Evolutionary conservation across 2,113 vertebrate genomes (phyloP).

Genomic region (Hydropotes inermis): DNA sequence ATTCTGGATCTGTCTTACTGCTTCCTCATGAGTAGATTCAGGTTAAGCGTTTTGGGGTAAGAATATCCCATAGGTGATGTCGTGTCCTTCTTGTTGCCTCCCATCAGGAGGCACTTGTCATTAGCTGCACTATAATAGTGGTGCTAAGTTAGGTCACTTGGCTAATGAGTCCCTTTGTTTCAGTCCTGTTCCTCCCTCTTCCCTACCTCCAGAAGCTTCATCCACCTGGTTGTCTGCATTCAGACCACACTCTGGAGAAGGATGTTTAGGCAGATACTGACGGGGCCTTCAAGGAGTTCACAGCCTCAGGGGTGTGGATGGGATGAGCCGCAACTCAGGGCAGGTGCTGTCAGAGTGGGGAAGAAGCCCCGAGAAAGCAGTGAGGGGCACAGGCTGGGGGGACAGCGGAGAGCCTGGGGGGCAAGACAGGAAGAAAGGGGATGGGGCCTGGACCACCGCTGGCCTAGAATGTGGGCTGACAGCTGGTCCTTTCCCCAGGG

Average conservation of each 20-base stretch:
- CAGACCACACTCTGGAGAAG: neutral
- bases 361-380: neutral
- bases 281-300: neutral
- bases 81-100: neutral
- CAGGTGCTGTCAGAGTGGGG: neutral
- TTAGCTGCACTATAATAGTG: neutral
- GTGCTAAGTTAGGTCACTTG: neutral
- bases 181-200: neutral
- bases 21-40: constrained; percentile 6
- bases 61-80: neutral
- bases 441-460: neutral
- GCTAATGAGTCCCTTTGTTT: neutral
- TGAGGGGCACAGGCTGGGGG: no score
- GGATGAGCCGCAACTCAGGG: neutral
- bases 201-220: neutral
- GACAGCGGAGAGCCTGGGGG: neutral
- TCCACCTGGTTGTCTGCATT: neutral
- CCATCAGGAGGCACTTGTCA: neutral
- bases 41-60: neutral
- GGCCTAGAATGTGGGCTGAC: neutral
- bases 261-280: neutral
- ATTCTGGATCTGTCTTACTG: neutral
- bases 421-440: neutral
- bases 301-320: neutral
- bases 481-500: neutral